Evolutionary conservation across 2,888 invertebrate genomes (phyloP).

Genomic region (Hypomecis atomaria): DNA sequence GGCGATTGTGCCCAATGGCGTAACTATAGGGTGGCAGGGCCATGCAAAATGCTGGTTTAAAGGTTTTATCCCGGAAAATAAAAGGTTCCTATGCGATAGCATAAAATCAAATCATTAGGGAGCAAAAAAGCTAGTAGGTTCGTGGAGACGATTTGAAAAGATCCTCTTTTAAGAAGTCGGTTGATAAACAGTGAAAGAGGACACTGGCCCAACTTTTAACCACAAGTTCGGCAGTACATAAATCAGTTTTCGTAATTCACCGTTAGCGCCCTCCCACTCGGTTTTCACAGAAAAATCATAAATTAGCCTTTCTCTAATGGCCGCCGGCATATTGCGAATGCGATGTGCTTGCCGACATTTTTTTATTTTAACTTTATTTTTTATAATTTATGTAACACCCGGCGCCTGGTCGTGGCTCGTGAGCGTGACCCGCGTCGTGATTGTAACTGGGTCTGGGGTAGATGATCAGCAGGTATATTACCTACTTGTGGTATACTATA

Average conservation of each 20-base stretch:
- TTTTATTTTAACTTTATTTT: conserved; percentile 19
- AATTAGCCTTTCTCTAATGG: conserved; percentile 31
- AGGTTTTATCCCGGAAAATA: too few species aligned
- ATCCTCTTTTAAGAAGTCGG: too few species aligned
- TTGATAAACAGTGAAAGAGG: background rate
- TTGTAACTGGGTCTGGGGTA: too few species aligned
- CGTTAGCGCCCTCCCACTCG: conserved; percentile 20
- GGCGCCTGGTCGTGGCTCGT: conserved; percentile 19
- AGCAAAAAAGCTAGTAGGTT: too few species aligned
- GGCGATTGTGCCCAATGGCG: too few species aligned
- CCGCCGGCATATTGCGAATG: conserved; percentile 28
- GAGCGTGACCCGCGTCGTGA: conserved; percentile 23
- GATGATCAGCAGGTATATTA: too few species aligned
- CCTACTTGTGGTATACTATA: too few species aligned
- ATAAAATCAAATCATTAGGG: too few species aligned
- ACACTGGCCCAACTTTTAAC: background rate
- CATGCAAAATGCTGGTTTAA: too few species aligned
- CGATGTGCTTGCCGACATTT: conserved; percentile 23
- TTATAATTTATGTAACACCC: conserved; percentile 24
- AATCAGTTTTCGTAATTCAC: conserved; percentile 13
- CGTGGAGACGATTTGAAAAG: too few species aligned
- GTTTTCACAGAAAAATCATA: conserved; percentile 27
- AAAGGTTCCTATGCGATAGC: too few species aligned
- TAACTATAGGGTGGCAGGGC: too few species aligned
- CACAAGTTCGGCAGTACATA: conserved; percentile 10